Base-by-base conservation (phyloP, 2,888 invertebrate species). In the Campoletis raptor region DNA sequence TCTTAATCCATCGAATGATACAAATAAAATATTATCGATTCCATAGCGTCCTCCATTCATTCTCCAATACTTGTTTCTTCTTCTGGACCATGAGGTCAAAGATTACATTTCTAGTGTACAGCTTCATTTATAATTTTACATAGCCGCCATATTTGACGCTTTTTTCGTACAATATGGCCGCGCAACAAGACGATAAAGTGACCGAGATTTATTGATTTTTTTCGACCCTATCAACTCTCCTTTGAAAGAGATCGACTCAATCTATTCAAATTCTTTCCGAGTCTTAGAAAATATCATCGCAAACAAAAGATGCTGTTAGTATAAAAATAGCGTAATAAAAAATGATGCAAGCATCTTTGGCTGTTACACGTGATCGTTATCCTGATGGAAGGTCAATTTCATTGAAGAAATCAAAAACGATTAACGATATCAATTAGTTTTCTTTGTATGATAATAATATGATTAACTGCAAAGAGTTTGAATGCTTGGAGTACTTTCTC, bases 341-440 rank as follows among this genome's bases (percentile, higher is more conserved):
- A 61, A 61, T 61, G 61, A 61, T 61, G 61, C 61, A 61, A 61
- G 30, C 61, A 30, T 61, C 61, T 61, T 30, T 30, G 15, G 6
- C 61, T 15, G 30, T 61, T 61, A 9, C 61, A 61, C 15, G 61
- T 30, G 30, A 15, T 61, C 30, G 30, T 48, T 48, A 1, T 18
- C 42, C 7, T 30, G 61, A 30, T 30, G 15, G 12, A 15, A 30
- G 30, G 24, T 61, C 30, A 57, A 57, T 24, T 57, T 12, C 5
- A 30, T 61, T 30, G 12, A 61, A 61, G 15, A 61, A 61, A 61
- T 24, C 24, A 30, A 6, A 48, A 18, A 6, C n/a, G 48, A 48
- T 18, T 48, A 6, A n/a, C 4, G 18, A 7, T n/a, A n/a, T 4
- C 18, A n/a, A 48, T 48, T 48, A 18, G n/a, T 48, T 1, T 6